Evolutionary conservation across 2,113 vertebrate genomes (phyloP).

Genomic region (Psilopogon haemacephalus): DNA sequence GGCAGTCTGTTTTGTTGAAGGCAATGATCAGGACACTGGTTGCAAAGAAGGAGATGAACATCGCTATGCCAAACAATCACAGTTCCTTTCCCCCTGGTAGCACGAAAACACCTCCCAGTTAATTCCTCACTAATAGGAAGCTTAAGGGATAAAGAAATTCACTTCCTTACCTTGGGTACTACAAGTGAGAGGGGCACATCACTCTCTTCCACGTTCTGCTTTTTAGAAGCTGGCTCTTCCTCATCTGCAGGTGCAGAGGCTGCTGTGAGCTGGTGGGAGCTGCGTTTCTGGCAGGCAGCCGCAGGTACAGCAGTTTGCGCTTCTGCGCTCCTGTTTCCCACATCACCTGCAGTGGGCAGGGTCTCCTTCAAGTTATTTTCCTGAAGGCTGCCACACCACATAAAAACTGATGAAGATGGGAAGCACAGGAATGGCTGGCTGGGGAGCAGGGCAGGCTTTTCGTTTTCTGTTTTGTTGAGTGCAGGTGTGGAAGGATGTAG

Average conservation of each 20-base stretch:
- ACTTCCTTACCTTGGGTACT: constrained; percentile 72
- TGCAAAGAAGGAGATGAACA: not conserved
- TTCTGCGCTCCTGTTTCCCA: not conserved
- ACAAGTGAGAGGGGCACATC: constrained; percentile 71
- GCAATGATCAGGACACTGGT: not conserved
- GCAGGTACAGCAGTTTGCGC: not conserved
- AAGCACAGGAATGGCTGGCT: constrained; percentile 78
- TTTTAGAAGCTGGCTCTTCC: constrained; percentile 68
- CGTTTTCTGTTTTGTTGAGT: constrained; percentile 22
- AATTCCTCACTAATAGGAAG: not conserved
- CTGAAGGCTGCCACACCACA: constrained; percentile 77
- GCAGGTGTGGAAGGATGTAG: not conserved
- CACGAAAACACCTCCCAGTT: not conserved
- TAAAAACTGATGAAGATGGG: constrained; percentile 83
- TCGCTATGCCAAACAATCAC: not conserved
- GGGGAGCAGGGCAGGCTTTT: constrained; percentile 48
- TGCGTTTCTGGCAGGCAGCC: constrained; percentile 51
- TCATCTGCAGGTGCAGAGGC: not conserved
- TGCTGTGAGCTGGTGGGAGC: not conserved
- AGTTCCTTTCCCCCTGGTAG: not conserved
- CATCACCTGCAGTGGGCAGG: not conserved
- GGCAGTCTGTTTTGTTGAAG: not conserved
- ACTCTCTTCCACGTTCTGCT: constrained; percentile 41
- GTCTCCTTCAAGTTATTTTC: constrained; percentile 6
- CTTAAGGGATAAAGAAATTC: not conserved